Evolutionary conservation across 2,113 vertebrate genomes (phyloP).

Genomic region (Colaptes auratus): DNA sequence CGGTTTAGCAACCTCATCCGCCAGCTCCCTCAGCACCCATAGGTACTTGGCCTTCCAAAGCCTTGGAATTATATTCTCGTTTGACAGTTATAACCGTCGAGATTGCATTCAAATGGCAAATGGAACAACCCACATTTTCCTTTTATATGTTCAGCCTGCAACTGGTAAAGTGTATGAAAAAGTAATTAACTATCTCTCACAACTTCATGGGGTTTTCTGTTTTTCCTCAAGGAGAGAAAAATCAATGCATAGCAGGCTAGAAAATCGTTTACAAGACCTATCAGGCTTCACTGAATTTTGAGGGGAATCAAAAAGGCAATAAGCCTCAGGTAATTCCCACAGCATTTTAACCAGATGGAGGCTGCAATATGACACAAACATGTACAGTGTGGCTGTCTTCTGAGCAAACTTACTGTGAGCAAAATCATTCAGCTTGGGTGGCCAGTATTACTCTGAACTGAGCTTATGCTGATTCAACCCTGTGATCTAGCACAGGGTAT

Average conservation of each 20-base stretch:
- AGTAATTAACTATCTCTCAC: not conserved
- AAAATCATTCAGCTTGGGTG: not conserved
- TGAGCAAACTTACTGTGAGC: not conserved
- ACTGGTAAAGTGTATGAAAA: not conserved
- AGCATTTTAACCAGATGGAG: not conserved
- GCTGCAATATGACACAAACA: not conserved
- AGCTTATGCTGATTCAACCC: not conserved
- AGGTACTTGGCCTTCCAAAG: slow-evolving; percentile 37
- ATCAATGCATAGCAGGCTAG: not conserved
- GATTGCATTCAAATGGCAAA: slow-evolving; percentile 9
- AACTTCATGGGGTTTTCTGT: not conserved
- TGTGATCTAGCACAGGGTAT: not conserved
- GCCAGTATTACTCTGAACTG: not conserved
- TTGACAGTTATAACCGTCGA: slow-evolving; percentile 55
- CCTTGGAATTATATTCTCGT: not conserved
- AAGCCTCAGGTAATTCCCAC: not conserved
- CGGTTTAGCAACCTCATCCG: too few species aligned
- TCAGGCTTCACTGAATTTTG: not conserved
- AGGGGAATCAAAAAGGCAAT: not conserved
- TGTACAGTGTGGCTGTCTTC: not conserved
- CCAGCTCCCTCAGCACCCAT: too few species aligned
- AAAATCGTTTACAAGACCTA: not conserved
- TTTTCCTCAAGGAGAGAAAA: not conserved
- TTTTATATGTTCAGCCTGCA: not conserved
- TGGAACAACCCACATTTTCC: not conserved